phyloP scores from a whole-genome alignment of 2,888 invertebrate genomes.

The Amblyjoppa fuscipennis region DNA sequence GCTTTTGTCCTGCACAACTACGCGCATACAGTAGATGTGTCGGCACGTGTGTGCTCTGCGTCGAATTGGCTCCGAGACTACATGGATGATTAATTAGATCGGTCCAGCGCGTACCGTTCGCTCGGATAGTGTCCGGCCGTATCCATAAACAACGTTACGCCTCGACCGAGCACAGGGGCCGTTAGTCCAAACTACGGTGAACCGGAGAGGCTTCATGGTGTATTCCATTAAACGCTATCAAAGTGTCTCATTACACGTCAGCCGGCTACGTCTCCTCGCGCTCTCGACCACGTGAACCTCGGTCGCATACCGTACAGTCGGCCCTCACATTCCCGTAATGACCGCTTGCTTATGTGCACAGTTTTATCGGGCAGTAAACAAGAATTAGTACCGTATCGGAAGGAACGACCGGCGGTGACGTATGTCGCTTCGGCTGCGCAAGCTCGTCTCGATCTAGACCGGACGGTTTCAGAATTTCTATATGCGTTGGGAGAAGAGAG shows the following conservation, averaged over 20 bases:
- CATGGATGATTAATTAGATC: conserved; percentile 67
- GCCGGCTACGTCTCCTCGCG: conserved; percentile 62
- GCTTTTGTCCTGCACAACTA: conserved; percentile 8
- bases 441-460: conserved; percentile 46
- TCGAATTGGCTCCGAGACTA: conserved; percentile 40
- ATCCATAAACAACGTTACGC: conserved; percentile 62
- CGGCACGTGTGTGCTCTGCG: not conserved
- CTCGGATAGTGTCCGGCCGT: conserved; percentile 55
- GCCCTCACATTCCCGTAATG: conserved; percentile 65
- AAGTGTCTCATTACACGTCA: conserved; percentile 80
- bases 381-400: conserved; percentile 71
- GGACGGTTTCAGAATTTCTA: conserved; percentile 28
- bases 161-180: conserved; percentile 61
- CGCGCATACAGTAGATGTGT: conserved; percentile 36
- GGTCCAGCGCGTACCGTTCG: conserved; percentile 40
- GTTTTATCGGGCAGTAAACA: conserved; percentile 76
- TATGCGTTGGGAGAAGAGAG: no score
- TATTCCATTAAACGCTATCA: conserved; percentile 82
- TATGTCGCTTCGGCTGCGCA: conserved; percentile 27
- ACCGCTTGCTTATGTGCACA: conserved; percentile 72
- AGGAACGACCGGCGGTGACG: conserved; percentile 42
- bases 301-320: not conserved
- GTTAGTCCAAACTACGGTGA: conserved; percentile 64
- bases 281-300: conserved; percentile 46
- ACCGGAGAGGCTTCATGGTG: conserved; percentile 67